Evolutionary conservation across 2,888 invertebrate species (phyloP).

Genomic region (Phrixothrix hirtus): DNA sequence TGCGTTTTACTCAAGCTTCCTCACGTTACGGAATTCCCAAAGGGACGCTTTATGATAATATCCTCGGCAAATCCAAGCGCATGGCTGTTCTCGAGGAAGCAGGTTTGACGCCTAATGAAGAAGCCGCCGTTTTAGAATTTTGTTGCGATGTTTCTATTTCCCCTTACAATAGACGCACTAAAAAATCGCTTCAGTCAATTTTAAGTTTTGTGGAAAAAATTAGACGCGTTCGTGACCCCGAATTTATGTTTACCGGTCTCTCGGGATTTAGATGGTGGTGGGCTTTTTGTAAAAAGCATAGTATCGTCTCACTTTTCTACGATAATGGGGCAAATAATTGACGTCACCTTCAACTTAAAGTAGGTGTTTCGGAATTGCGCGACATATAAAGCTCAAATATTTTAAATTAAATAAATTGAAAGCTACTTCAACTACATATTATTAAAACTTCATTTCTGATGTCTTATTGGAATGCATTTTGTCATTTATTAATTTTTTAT

Average conservation of each 20-base stretch:
- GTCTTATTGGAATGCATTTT: too few species aligned
- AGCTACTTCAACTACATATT: too few species aligned
- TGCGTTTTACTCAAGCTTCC: constrained; percentile 78
- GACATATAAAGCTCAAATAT: constrained; percentile 1
- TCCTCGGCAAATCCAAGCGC: constrained; percentile 74
- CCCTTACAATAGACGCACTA: constrained; percentile 72
- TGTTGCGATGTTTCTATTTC: constrained; percentile 74
- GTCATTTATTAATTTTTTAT: too few species aligned
- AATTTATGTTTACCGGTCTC: constrained; percentile 70
- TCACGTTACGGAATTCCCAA: constrained; percentile 73
- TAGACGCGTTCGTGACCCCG: constrained; percentile 63
- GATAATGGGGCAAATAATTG: constrained; percentile 42
- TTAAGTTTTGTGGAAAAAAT: constrained; percentile 69
- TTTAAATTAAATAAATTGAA: not conserved
- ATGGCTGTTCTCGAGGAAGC: constrained; percentile 76
- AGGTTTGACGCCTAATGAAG: constrained; percentile 64
- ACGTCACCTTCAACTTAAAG: constrained; percentile 2
- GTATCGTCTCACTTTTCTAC: constrained; percentile 69
- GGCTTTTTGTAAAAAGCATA: constrained; percentile 80
- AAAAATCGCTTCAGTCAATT: constrained; percentile 67
- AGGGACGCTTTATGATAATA: constrained; percentile 78
- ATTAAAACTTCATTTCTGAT: too few species aligned
- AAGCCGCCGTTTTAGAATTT: constrained; percentile 69
- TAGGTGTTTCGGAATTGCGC: not conserved
- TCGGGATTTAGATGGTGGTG: constrained; percentile 80